Conservation (phyloP, 1,140 invertebrate species). For the Pseudomyrmex flavicornis region DNA sequence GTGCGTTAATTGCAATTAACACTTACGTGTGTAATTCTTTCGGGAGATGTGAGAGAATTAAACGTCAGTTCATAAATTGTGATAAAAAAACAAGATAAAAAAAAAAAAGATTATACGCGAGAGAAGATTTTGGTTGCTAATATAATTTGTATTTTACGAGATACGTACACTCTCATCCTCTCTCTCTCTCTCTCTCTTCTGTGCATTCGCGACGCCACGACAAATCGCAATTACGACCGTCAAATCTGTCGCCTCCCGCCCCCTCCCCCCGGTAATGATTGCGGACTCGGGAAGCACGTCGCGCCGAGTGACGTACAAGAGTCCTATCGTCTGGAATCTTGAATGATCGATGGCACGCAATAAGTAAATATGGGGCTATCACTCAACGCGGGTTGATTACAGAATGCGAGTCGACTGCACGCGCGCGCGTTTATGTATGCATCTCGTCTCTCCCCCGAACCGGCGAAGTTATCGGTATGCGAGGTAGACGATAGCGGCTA, state of each 20-base stretch:
- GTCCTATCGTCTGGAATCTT: conserved; percentile 37
- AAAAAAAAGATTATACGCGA: too few species aligned
- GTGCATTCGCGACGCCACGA: conserved; percentile 4
- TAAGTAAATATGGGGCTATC: conserved; percentile 61
- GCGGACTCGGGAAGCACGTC: conserved; percentile 7
- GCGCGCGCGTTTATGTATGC: conserved; percentile 58
- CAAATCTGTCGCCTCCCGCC: neutral
- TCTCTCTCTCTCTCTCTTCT: too few species aligned
- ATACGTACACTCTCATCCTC: too few species aligned
- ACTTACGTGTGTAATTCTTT: neutral
- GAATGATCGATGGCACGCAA: conserved; percentile 56
- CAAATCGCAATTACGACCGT: conserved; percentile 21
- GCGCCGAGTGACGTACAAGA: conserved; percentile 3
- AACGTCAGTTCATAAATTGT: neutral
- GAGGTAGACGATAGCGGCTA: conserved; percentile 72
- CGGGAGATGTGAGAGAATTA: neutral
- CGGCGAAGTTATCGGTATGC: conserved; percentile 61
- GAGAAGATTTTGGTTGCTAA: neutral
- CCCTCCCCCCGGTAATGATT: neutral
- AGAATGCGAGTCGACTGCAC: conserved; percentile 32
- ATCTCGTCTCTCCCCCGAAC: conserved; percentile 23
- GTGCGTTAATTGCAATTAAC: neutral
- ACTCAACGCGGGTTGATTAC: conserved; percentile 63
- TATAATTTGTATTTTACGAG: neutral
- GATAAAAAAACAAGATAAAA: too few species aligned